Base-by-base conservation (phyloP, 2,113 vertebrate species). In the Oncorhynchus masou region DNA sequence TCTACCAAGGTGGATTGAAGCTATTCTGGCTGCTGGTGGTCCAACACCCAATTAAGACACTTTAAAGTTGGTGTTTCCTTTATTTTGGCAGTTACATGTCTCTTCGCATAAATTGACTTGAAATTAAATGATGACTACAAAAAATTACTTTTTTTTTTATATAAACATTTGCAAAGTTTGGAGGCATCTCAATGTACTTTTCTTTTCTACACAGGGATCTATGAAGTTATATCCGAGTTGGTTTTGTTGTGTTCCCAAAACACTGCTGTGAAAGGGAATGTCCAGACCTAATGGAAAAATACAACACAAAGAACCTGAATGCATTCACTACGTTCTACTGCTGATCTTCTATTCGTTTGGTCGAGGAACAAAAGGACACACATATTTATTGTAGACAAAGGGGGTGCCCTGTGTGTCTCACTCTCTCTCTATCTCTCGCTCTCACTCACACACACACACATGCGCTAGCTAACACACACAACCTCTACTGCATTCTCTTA, bases 121-220 rank as follows among this genome's bases (percentile, higher is more conserved):
- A 82, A 84, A 87, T 72, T 74, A 82, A 45, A 79, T 51, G 84
- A 86, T 83, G 78, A 90, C 88, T 87, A 87, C 86, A 89, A 85
- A 64, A 68, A 70, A 71, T 87, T 60, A 89, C 77, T 82, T 87
- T 91, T 89, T 92, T 94, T 93, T 92, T 88, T 93, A 94, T 91
- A 76, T 83, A 92, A 49, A 49, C 34, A 91, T 90, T 92, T 91
- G 80, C 85, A 91, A 88, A 91, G 78, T 79, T 87, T 45, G 31
- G 1, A 88, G 80, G 85, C 76, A 70, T 91, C 39, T 82, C 84
- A 83, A 88, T 90, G 88, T 90, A 82, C 89, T 88, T 88, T 91
- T 27, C 25, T 83, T 85, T 91, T 9, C 75, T 92, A 90, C 83
- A 86, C 70, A 83, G 75, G 84, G 75, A 84, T 80, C 87, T 87